Base-by-base conservation (phyloP, 2,888 invertebrate species). In the Aporophyla lueneburgensis region DNA sequence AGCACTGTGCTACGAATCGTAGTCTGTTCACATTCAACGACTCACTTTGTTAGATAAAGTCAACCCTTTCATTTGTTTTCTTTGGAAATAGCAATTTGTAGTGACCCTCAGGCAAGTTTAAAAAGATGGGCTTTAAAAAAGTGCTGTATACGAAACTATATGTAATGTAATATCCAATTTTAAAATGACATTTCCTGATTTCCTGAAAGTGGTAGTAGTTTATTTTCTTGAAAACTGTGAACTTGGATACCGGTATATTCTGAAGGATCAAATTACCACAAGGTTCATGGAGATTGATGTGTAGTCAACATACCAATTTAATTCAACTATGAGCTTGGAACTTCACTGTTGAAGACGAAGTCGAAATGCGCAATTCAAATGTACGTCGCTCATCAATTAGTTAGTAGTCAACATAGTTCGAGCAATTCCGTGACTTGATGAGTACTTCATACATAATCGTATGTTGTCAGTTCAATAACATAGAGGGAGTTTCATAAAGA, bases 1-100 rank as follows among this genome's bases (percentile, higher is more conserved):
- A 80, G 80, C 56, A 33, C 5, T 43, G 33, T 51, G 58, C 51
- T 80, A 58, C 43, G 43, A 72, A 71, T 59, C 43, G 33, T 58
- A 24, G n/a, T 27, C 3, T 40, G 5, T 56, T 40, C 40, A 40
- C 9, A 6, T 9, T 49, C 9, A 5, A 9, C 16, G 2, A 5
- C 16, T 21, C 33, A 12, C 10, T n/a, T 14, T 40, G 16, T 16
- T 2, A 49, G 49, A 58, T 46, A 46, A 24, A 33, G 9, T n/a
- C n/a, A 16, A 24, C 9, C 0, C 24, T 4, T 33, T 33, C 14
- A 9, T 43, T 46, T 19, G 0, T 75, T 54, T 54, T n/a, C 19
- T 56, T 21, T 21, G 1, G 2, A 24, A 76, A 24, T 12, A 58
- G 16, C 12, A 5, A 49, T 33, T 4, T 19, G 3, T 24, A 21